Percentiles rank a stretch among this genome's conserved stretches.
Evolutionary conservation across 2,797 vertebrate genomes (phyloP).

Genomic region (Molossus alvarezi): DNA sequence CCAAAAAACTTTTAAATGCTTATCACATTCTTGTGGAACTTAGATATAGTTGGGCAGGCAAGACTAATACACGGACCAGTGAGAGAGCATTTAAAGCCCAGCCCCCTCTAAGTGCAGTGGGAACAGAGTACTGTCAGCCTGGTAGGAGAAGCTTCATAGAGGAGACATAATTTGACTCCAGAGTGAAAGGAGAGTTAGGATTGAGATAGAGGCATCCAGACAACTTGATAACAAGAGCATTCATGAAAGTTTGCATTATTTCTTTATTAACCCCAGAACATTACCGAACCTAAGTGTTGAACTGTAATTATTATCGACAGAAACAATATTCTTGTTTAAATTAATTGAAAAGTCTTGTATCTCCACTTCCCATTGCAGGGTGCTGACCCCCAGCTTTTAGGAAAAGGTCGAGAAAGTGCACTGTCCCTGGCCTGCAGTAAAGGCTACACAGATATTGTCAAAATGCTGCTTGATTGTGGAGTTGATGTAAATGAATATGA

Average conservation of each 20-base stretch:
- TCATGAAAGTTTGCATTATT: neutral
- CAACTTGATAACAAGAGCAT: neutral
- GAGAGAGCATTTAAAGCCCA: neutral
- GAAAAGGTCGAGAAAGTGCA: constrained; percentile 98
- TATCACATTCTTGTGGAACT: neutral
- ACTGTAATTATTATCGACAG: constrained; percentile 2
- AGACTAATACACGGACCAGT: neutral
- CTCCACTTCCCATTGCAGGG: constrained; percentile 90
- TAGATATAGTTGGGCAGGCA: constrained; percentile 5
- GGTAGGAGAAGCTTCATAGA: constrained; percentile 15
- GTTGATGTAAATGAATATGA: constrained; percentile 99
- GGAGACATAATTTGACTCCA: neutral
- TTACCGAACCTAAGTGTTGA: constrained; percentile 29
- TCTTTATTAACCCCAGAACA: constrained; percentile 10
- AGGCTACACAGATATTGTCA: constrained; percentile 98
- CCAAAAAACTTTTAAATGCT: neutral
- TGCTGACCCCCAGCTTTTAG: constrained; percentile 97
- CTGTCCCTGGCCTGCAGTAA: constrained; percentile 98
- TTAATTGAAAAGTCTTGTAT: constrained; percentile 48
- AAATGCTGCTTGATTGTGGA: constrained; percentile 98
- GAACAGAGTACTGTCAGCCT: neutral
- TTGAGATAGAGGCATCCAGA: neutral
- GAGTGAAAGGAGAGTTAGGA: neutral
- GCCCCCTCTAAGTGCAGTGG: neutral
- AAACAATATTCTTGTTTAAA: constrained; percentile 1